Evolutionary conservation across 2,113 vertebrate genomes (phyloP).

Genomic region (Embiotoca jacksoni): DNA sequence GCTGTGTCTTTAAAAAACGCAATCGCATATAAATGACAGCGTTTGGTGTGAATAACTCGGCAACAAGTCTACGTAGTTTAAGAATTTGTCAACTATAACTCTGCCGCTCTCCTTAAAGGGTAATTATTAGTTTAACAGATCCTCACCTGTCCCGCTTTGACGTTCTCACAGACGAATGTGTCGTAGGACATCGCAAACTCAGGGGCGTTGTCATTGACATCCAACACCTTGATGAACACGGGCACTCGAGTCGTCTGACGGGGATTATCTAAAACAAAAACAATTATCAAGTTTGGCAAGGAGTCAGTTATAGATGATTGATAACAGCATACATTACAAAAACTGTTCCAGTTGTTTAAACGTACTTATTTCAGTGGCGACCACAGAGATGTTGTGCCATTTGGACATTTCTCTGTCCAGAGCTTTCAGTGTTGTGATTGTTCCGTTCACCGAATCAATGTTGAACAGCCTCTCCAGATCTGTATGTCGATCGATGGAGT

Average conservation of each 20-base stretch:
- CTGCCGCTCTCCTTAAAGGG: not conserved
- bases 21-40: not conserved
- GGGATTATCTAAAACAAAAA: conserved; percentile 86
- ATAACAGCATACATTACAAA: not conserved
- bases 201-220: conserved; percentile 96
- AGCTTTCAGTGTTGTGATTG: conserved; percentile 91
- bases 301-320: not conserved
- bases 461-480: conserved; percentile 94
- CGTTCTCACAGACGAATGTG: conserved; percentile 98
- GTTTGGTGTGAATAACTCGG: too few relatives aligned
- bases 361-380: conserved; percentile 95
- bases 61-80: too few relatives aligned
- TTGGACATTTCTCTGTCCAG: conserved; percentile 94
- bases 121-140: not conserved
- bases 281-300: not conserved
- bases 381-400: conserved; percentile 96
- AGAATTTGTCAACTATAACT: not conserved
- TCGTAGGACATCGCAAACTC: conserved; percentile 97
- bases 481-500: conserved; percentile 94
- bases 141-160: conserved; percentile 93
- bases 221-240: conserved; percentile 94
- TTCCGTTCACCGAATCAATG: conserved; percentile 93
- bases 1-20: not conserved
- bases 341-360: not conserved
- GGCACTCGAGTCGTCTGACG: conserved; percentile 92